phyloP scores from a whole-genome alignment of 1,140 invertebrate species.

The Papilio glaucus region DNA sequence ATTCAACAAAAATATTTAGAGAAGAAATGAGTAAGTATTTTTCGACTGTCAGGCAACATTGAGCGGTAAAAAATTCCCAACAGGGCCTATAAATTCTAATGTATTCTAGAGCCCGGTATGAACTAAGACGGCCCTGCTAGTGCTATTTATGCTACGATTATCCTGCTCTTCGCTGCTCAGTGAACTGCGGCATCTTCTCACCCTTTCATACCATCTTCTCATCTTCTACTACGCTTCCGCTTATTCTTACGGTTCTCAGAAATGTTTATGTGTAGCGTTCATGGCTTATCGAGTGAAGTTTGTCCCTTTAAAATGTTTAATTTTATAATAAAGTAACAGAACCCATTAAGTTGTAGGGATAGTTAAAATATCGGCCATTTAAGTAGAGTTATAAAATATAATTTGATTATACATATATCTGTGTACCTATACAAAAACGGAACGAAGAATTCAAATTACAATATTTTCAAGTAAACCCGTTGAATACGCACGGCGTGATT shows the following conservation, averaged over 20 bases:
- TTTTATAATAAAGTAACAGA: slow-evolving; percentile 8
- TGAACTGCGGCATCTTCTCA: too few species aligned
- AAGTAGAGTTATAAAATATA: slow-evolving; percentile 26
- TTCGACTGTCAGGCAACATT: too few species aligned
- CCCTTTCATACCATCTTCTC: too few species aligned
- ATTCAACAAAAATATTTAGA: too few species aligned
- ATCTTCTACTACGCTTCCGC: not conserved
- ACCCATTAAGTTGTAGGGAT: slow-evolving; percentile 6
- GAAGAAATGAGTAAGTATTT: too few species aligned
- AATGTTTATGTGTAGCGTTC: not conserved
- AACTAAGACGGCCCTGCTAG: too few species aligned
- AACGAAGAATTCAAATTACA: slow-evolving; percentile 35
- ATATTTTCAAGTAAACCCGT: slow-evolving; percentile 34
- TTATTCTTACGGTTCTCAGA: too few species aligned
- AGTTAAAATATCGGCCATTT: slow-evolving; percentile 1
- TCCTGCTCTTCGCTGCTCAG: too few species aligned
- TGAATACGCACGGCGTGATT: slow-evolving; percentile 14
- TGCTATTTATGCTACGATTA: too few species aligned
- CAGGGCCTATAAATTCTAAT: too few species aligned
- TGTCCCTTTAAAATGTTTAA: not conserved
- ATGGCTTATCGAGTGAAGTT: not conserved
- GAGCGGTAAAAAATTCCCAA: too few species aligned
- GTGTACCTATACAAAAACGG: slow-evolving; percentile 14
- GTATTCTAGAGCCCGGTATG: too few species aligned
- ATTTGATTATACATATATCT: not conserved